These are phyloP conservation scores for Lysandra coridon DNA, from an alignment of 2,888 invertebrate species.

Conservation along the genomic window DNA sequence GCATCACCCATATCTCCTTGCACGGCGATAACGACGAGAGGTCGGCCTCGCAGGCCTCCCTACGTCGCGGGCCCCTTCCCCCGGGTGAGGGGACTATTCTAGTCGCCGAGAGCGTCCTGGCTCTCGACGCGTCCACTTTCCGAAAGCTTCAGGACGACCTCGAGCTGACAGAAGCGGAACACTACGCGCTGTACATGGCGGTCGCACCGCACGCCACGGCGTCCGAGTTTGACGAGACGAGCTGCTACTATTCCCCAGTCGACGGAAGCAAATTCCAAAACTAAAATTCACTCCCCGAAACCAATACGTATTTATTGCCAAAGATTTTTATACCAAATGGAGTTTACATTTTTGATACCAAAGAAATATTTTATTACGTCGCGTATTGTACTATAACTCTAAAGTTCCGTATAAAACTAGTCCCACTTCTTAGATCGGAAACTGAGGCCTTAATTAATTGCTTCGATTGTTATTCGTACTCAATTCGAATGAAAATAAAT, in stretches of 20 bases:
- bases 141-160: slow-evolving; percentile 75
- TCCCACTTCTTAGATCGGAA: background rate
- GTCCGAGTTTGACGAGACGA: slow-evolving; percentile 93
- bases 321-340: slow-evolving; percentile 23
- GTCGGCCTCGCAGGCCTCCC: slow-evolving; percentile 58
- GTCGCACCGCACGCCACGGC: slow-evolving; percentile 92
- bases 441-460: background rate
- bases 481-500: too few relatives aligned
- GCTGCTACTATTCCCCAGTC: slow-evolving; percentile 91
- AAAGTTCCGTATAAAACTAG: background rate
- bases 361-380: slow-evolving; percentile 7
- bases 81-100: slow-evolving; percentile 81
- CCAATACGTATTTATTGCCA: slow-evolving; percentile 33
- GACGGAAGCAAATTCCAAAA: slow-evolving; percentile 86
- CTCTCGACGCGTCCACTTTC: slow-evolving; percentile 67
- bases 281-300: slow-evolving; percentile 37
- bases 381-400: background rate
- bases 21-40: slow-evolving; percentile 78
- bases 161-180: slow-evolving; percentile 92
- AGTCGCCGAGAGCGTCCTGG: slow-evolving; percentile 78
- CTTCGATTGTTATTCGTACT: too few relatives aligned
- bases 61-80: slow-evolving; percentile 63
- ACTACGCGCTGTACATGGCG: slow-evolving; percentile 92
- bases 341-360: slow-evolving; percentile 22
- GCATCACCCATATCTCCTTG: slow-evolving; percentile 84